Evolutionary conservation across 2,797 vertebrate genomes (phyloP), one percentile per base, ranked within the genome.

Genomic region (Channallabes apus): DNA sequence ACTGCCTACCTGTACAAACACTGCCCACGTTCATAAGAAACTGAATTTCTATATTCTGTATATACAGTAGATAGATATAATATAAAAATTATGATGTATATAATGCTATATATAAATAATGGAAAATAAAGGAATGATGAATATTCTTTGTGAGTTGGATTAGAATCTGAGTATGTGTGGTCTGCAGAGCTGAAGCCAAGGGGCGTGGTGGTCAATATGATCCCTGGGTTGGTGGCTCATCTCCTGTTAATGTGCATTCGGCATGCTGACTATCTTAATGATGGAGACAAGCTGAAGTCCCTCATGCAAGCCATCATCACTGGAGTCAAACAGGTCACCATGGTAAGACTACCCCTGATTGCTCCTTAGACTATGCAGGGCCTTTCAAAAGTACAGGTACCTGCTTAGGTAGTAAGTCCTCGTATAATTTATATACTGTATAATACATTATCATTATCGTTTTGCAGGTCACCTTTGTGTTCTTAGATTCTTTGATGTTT

Each of bases 181-280:
- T 84, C 15, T 83, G 15, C 92, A 99, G 98, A 97, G 83, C 89
- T 99, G 90, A 99, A 97, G 88, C 97, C 97, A 17, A 96, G 95
- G 15, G 97, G 98, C 0, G 98, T 99, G 91, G 97, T 95, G 67
- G 97, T 99, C n/a, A 98, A 95, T 86, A 96, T 98, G 97, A 97
- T 99, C 32, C 97, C 98, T 0, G 95, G 94, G 64, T 94, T 99
- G 83, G 96, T 97, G 0, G 96, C 98, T 35, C 95, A 96, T 92
- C 93, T 99, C 92, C 94, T 99, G 0, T 97, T 99, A 93, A 99
- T 99, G 98, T 99, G 97, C 59, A 89, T 98, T 67, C 96, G 98
- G 46, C 97, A 99, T 0, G 95, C 95, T 0, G 98, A 99, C 92
- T 98, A 97, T 86, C 93, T 97, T 59, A 98, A 97, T 0, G 95